Conservation (phyloP, 2,888 invertebrate genomes). For the Graphium colonna region DNA sequence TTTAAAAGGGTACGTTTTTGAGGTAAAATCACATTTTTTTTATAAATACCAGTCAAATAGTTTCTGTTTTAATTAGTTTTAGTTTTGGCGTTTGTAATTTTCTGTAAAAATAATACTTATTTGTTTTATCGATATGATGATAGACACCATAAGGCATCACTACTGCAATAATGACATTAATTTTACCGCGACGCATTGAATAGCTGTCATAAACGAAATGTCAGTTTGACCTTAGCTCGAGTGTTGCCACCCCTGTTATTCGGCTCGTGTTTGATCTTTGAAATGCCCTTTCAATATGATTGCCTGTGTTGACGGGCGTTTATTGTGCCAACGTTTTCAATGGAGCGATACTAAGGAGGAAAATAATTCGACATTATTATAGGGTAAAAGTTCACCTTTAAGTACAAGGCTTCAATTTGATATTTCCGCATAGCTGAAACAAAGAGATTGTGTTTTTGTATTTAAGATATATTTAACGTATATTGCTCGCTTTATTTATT, state of each 20-base stretch:
- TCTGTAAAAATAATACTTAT: too few species aligned
- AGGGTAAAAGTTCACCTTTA: not conserved
- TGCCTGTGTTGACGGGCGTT: constrained; percentile 50
- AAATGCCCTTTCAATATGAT: constrained; percentile 60
- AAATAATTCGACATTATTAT: not conserved
- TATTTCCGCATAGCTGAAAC: not conserved
- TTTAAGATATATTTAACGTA: too few species aligned
- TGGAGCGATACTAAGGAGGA: not conserved
- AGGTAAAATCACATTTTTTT: too few species aligned
- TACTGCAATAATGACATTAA: constrained; percentile 52
- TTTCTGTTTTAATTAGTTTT: too few species aligned
- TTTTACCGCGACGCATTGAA: constrained; percentile 52
- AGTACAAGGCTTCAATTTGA: not conserved
- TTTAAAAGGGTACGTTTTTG: too few species aligned
- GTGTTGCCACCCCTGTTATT: constrained; percentile 59
- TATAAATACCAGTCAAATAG: too few species aligned
- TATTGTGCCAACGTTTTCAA: not conserved
- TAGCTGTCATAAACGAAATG: constrained; percentile 68
- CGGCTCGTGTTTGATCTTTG: constrained; percentile 65
- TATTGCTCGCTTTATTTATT: too few species aligned
- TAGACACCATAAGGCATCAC: constrained; percentile 34
- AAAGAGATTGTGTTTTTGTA: not conserved
- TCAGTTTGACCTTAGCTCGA: constrained; percentile 78
- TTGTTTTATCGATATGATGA: not conserved
- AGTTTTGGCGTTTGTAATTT: too few species aligned